Base-by-base conservation (phyloP, 2,888 invertebrate species). In the Odontocolon sp. region DNA sequence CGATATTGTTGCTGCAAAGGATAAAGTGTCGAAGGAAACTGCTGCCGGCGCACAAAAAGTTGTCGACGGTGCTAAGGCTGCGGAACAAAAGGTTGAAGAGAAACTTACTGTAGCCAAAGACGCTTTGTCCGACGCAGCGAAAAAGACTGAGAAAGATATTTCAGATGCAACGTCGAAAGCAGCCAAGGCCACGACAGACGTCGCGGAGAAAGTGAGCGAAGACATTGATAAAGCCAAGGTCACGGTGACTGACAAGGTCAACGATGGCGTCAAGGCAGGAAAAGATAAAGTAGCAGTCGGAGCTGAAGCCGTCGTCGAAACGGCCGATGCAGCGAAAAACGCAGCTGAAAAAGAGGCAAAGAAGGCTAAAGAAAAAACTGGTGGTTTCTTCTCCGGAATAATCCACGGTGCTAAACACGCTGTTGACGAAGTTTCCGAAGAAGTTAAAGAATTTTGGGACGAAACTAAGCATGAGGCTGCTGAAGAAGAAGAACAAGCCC, bases 11-110 rank as follows among this genome's bases (percentile, higher is more conserved):
- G 63, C 42, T 16, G 33, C 54, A 42, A 61, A 36, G 2, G 72
- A 72, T 6, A 66, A 59, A 23, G 36, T 69, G 0, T 26, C 21
- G 21, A 57, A 38, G 36, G 80, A 66, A 26, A 52, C 77, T 6
- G 67, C 67, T 0, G 63, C 77, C 1, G 77, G 64, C 1, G 75
- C 57, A 88, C 92, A 28, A 91, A 92, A 85, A 91, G 91, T 45
- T 90, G 92, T 89, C 0, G 92, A 92, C 83, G 91, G 89, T 83
- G 91, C 92, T 91, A 92, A 92, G 40, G 90, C 92, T 6, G 84
- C 92, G 0, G 92, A 91, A 88, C 92, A 92, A 80, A 91, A 92
- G 70, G 38, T 70, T 8, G 45, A 77, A 52, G 56, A 66, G 91
- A 31, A 92, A 92, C 40, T 92, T 3, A 74, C 57, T 23, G 26